Evolutionary conservation across 2,888 invertebrate species (phyloP).

Genomic region (Yponomeuta cagnagella): DNA sequence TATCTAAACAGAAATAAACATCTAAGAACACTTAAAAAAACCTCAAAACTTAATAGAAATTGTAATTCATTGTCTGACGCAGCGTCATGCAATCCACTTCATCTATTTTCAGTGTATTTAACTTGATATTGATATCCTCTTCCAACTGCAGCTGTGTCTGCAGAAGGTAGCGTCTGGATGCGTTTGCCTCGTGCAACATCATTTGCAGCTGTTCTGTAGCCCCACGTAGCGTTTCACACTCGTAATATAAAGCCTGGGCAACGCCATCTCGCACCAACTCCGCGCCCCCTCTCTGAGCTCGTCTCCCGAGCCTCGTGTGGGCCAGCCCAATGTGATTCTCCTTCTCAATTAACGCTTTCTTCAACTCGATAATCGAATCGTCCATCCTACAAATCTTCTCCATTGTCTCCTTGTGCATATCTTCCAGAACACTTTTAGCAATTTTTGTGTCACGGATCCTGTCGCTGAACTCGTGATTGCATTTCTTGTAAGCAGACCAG

Average conservation of each 20-base stretch:
- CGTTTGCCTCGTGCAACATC: slow-evolving; percentile 82
- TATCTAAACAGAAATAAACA: too few species aligned
- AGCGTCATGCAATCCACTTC: slow-evolving; percentile 93
- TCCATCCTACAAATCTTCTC: slow-evolving; percentile 85
- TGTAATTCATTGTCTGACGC: slow-evolving; percentile 84
- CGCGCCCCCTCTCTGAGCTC: slow-evolving; percentile 85
- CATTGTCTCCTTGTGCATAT: slow-evolving; percentile 85
- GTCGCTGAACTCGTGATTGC: slow-evolving; percentile 85
- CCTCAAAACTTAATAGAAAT: slow-evolving; percentile 74
- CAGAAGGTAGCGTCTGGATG: slow-evolving; percentile 86
- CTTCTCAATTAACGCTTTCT: slow-evolving; percentile 88
- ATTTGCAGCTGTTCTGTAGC: slow-evolving; percentile 81
- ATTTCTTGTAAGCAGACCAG: slow-evolving; percentile 82
- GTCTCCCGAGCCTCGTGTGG: slow-evolving; percentile 87
- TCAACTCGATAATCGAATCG: slow-evolving; percentile 82
- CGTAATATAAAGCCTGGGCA: slow-evolving; percentile 82
- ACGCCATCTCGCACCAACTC: slow-evolving; percentile 90
- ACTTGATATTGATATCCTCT: slow-evolving; percentile 94
- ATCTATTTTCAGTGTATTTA: slow-evolving; percentile 93
- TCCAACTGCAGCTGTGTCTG: slow-evolving; percentile 92
- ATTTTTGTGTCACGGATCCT: slow-evolving; percentile 87
- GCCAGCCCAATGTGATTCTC: slow-evolving; percentile 88
- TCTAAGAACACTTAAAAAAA: not conserved
- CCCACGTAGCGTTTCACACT: slow-evolving; percentile 81
- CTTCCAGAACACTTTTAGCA: slow-evolving; percentile 87